phyloP scores from a whole-genome alignment of 2,797 vertebrate genomes.

The Tangara arthus region DNA sequence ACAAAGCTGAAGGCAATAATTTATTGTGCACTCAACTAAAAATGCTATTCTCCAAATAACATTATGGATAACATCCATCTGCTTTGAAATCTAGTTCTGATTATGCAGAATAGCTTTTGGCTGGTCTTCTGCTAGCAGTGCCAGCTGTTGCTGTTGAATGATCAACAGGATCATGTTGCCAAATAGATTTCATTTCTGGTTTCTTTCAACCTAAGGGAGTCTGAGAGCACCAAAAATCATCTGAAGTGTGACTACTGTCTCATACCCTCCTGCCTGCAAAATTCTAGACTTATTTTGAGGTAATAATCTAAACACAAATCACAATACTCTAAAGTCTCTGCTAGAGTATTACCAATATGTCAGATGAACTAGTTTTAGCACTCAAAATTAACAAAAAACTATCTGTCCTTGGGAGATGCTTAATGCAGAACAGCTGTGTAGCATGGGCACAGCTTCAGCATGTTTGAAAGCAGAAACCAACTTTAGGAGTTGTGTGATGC shows the following conservation, averaged over 20 bases:
- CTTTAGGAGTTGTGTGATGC: neutral
- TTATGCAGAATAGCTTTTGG: constrained; percentile 49
- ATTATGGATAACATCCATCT: constrained; percentile 52
- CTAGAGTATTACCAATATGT: neutral
- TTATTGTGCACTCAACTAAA: constrained; percentile 7
- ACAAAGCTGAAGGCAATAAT: constrained; percentile 34
- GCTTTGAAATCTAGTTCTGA: constrained; percentile 47
- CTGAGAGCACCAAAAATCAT: neutral
- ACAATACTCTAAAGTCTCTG: neutral
- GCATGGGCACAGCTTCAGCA: neutral
- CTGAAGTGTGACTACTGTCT: neutral
- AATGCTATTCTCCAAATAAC: constrained; percentile 32
- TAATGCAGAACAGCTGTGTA: neutral
- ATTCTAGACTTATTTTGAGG: neutral
- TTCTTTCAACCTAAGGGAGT: neutral
- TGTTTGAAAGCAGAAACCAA: neutral
- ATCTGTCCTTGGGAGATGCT: neutral
- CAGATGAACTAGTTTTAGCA: neutral
- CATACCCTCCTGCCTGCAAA: neutral
- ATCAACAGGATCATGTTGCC: neutral
- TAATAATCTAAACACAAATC: neutral
- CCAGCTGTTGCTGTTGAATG: constrained; percentile 40
- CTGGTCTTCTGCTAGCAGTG: constrained; percentile 23
- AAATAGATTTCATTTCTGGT: constrained; percentile 5
- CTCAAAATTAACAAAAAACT: neutral